Evolutionary conservation across 2,113 vertebrate genomes (phyloP).

Genomic region (Brachirus orientalis): DNA sequence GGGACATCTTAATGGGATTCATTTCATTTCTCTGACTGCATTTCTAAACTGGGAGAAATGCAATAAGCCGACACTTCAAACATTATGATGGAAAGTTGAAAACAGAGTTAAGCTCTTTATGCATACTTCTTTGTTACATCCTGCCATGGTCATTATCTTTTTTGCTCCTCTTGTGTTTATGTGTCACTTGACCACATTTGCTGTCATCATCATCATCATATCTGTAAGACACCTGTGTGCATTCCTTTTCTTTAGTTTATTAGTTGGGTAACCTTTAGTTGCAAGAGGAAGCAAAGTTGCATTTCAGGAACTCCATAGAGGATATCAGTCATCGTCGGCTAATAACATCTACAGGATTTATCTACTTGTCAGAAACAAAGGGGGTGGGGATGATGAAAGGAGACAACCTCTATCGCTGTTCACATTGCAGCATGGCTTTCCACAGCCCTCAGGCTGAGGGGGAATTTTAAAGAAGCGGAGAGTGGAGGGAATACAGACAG

Average conservation of each 20-base stretch:
- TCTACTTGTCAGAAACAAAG: slow-evolving; percentile 56
- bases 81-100: slow-evolving; percentile 53
- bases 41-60: slow-evolving; percentile 61
- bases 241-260: slow-evolving; percentile 36
- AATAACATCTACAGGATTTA: slow-evolving; percentile 63
- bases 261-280: slow-evolving; percentile 43
- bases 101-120: slow-evolving; percentile 60
- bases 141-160: slow-evolving; percentile 32
- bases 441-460: slow-evolving; percentile 34
- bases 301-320: slow-evolving; percentile 35
- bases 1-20: slow-evolving; percentile 67
- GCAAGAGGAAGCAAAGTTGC: slow-evolving; percentile 31
- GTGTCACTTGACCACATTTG: slow-evolving; percentile 8
- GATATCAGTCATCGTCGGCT: slow-evolving; percentile 57
- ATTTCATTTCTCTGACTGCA: slow-evolving; percentile 65
- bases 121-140: slow-evolving; percentile 39
- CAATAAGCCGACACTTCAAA: slow-evolving; percentile 61
- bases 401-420: slow-evolving; percentile 45
- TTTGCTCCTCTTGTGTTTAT: not conserved
- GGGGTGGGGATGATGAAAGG: slow-evolving; percentile 47
- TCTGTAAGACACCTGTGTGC: slow-evolving; percentile 9
- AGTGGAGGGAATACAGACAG: slow-evolving; percentile 44
- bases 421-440: slow-evolving; percentile 49
- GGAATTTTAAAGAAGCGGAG: slow-evolving; percentile 37
- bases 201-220: slow-evolving; percentile 32